A percentile compares a stretch with the other conserved stretches of the same genome.
Conservation (phyloP, 1,140 invertebrate genomes). For the Hycleus cichorii region DNA sequence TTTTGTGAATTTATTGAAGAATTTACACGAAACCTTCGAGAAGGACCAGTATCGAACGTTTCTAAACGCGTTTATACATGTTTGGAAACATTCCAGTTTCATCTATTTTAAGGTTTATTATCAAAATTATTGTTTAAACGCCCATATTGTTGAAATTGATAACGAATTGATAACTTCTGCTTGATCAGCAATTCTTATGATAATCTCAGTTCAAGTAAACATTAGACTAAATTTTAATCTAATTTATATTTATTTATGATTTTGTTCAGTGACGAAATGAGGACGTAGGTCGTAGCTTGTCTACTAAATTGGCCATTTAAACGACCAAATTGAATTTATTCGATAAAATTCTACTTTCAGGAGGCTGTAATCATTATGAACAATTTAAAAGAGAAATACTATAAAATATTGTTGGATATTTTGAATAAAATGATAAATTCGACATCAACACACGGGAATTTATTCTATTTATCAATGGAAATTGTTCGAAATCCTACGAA, state of each 20-base stretch:
- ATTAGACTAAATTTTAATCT: too few relatives aligned
- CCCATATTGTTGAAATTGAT: too few relatives aligned
- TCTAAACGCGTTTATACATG: conserved; percentile 6
- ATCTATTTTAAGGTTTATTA: conserved; percentile 5
- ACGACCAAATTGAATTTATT: neutral
- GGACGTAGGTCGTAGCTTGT: too few relatives aligned
- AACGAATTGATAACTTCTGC: too few relatives aligned
- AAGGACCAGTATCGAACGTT: conserved; percentile 7
- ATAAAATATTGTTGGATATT: neutral
- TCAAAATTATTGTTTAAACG: neutral
- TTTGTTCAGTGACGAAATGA: too few relatives aligned
- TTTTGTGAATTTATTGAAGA: conserved; percentile 5
- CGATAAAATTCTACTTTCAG: neutral
- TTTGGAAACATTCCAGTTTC: conserved; percentile 5
- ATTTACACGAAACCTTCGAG: neutral
- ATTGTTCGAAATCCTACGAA: conserved; percentile 1
- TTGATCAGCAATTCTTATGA: too few relatives aligned
- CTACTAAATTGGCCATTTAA: too few relatives aligned
- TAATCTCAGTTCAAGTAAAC: too few relatives aligned
- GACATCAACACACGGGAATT: neutral
- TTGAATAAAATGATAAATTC: conserved; percentile 3
- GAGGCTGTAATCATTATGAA: conserved; percentile 7
- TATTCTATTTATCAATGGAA: conserved; percentile 1
- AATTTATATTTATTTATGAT: too few relatives aligned
- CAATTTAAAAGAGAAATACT: conserved; percentile 5